Evolutionary conservation across 2,113 vertebrate species (phyloP), one percentile per base, ranked within the genome.

Genomic region (Cavia aperea): DNA sequence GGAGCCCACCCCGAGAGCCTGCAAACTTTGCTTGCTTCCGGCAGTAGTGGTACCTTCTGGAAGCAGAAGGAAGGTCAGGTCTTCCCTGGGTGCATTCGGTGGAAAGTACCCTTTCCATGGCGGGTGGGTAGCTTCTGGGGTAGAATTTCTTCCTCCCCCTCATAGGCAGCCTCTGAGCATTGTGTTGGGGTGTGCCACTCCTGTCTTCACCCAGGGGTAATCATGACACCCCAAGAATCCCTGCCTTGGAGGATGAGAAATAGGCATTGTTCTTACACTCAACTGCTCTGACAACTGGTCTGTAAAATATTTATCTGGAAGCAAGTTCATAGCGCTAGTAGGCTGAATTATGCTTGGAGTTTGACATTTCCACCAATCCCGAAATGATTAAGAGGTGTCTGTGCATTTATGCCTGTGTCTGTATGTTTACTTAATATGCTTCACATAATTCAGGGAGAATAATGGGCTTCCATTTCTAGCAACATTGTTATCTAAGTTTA

Each of bases 331-430:
- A 54, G n/a, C 39, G 51, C 33, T 24, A 54, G 5, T 4, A 36
- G 36, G 24, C 19, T 92, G 16, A 29, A 13, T 87, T 89, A 39
- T 91, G 92, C 54, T 73, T 92, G 90, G 92, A 93, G 92, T 36
- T 79, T 26, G n/a, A 73, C 49, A 54, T 49, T 89, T 77, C 24
- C n/a, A 24, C 92, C 31, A 31, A 4, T 78, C 24, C 23, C 85
- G 83, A 60, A 89, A 62, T 60, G 49, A 89, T 0, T 58, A 84
- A 92, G 54, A 84, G 23, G 73, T 70, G 62, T 84, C 13, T 70
- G 0, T 49, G 29, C 23, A n/a, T 78, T 49, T 9, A n/a, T 72
- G 14, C 16, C 29, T 66, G 14, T 72, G 19, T 86, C 51, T 93
- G 5, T 51, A 62, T 13, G 23, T 51, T 82, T 77, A 68, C 26